Base-by-base conservation (phyloP, 2,113 vertebrate genomes). In the Petrocephalus zakoni region DNA sequence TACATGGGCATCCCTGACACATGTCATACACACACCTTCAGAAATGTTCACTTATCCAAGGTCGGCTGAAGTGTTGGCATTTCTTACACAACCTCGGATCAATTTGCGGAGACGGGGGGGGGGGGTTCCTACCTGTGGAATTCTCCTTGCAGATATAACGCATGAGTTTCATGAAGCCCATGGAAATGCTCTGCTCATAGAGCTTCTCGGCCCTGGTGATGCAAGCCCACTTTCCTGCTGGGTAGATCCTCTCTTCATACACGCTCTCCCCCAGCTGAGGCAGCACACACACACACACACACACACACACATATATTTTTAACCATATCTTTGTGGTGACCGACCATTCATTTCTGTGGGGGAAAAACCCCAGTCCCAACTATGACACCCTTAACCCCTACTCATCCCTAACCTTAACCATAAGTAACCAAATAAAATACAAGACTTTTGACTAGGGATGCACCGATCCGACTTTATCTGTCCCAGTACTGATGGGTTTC, bases 141-240 rank as follows among this genome's bases (percentile, higher is more conserved):
- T 97, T 98, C 85, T 97, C 97, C 88, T 96, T 96, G 91, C 97
- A 98, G 94, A 97, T 98, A 94, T 96, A 98, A 84, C 95, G 94
- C 96, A 98, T 97, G 88, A 98, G 93, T 90, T 97, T 97, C 97
- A 97, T 98, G 94, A 98, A 97, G 91, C 90, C 95, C 90, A 93
- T 87, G n/a, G 96, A 97, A 92, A 96, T 96, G 94, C 96, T 97
- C 94, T 98, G 97, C 86, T 98, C 97, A 29, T 97, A 97, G 86
- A 96, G 90, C 6, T 93, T 82, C 49, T 97, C 97, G 5, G 89
- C 91, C 25, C 85, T 90, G 17, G 93, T 97, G 91, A 97, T 91
- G 87, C 93, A 95, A 0, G 96, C 96, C 97, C 97, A 98, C 90
- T 95, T 93, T 5, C 97, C 96, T 1, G 96, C 93, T 0, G 97